Percentiles rank a stretch among this genome's conserved stretches.
phyloP scores from a whole-genome alignment of 1,140 invertebrate species.

The Nixonia krombeini region DNA sequence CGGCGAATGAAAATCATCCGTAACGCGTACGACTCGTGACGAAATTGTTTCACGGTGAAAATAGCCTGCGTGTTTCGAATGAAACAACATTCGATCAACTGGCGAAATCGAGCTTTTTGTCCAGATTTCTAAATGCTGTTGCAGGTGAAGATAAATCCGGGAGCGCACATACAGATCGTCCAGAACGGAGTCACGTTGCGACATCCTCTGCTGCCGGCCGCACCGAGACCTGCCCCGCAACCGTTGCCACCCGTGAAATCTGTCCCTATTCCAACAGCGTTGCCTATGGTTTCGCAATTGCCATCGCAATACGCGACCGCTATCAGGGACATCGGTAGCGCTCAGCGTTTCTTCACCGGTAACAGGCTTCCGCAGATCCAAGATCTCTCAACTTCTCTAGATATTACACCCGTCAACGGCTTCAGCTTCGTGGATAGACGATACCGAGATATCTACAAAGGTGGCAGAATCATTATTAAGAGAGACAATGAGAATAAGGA shows the following conservation, averaged over 20 bases:
- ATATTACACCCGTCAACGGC: constrained; percentile 24
- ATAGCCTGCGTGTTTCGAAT: too few species aligned
- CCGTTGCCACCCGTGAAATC: constrained; percentile 57
- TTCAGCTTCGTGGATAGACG: constrained; percentile 52
- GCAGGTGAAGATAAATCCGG: constrained; percentile 66
- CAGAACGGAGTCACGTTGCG: constrained; percentile 63
- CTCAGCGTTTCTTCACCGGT: constrained; percentile 40
- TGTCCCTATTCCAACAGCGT: constrained; percentile 16
- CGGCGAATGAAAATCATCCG: too few species aligned
- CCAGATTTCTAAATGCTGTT: too few species aligned
- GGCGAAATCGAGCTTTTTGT: background rate
- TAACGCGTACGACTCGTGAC: too few species aligned
- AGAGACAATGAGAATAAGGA: constrained; percentile 20
- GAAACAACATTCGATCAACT: background rate
- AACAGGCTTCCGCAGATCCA: constrained; percentile 33
- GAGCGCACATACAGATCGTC: constrained; percentile 59
- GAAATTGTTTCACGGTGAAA: too few species aligned
- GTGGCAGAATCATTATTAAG: constrained; percentile 42
- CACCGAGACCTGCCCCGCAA: constrained; percentile 44
- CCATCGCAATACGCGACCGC: background rate
- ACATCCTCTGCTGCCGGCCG: constrained; percentile 55
- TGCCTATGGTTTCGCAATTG: background rate
- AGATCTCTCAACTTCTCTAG: constrained; percentile 24
- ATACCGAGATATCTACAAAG: constrained; percentile 56
- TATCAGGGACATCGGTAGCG: constrained; percentile 7